These are phyloP conservation scores for Rhinatrema bivittatum DNA, from an alignment of 2,797 vertebrate species.

Conservation along the genomic window DNA sequence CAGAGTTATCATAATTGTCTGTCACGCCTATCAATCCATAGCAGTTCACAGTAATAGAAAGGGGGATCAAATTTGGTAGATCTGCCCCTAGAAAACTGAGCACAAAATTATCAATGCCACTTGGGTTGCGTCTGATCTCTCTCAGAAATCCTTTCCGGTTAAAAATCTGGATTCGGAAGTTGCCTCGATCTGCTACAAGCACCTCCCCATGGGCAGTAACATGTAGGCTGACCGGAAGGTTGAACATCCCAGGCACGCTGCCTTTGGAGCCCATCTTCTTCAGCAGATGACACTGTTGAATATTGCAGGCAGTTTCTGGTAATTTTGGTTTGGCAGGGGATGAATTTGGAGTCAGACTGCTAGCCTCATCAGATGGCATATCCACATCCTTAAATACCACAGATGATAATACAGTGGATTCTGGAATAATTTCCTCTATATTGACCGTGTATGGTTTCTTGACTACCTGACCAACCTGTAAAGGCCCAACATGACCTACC, in stretches of 20 bases:
- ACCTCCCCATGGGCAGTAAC: slow-evolving; percentile 84
- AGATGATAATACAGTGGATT: slow-evolving; percentile 22
- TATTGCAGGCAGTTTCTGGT: slow-evolving; percentile 41
- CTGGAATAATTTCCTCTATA: slow-evolving; percentile 57
- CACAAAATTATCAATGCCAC: slow-evolving; percentile 91
- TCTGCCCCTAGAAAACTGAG: slow-evolving; percentile 92
- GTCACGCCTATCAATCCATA: slow-evolving; percentile 90
- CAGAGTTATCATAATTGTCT: slow-evolving; percentile 92
- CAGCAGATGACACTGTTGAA: slow-evolving; percentile 82
- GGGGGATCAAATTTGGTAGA: slow-evolving; percentile 82
- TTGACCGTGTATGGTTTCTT: slow-evolving; percentile 75
- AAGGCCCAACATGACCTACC: slow-evolving; percentile 64
- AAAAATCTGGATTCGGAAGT: slow-evolving; percentile 91
- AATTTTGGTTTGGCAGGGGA: slow-evolving; percentile 68
- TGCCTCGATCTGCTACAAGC: slow-evolving; percentile 89
- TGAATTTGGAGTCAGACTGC: slow-evolving; percentile 34
- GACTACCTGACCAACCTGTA: slow-evolving; percentile 77
- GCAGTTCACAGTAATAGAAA: slow-evolving; percentile 88
- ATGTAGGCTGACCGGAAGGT: slow-evolving; percentile 85
- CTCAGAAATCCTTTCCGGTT: slow-evolving; percentile 91
- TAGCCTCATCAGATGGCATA: slow-evolving; percentile 59
- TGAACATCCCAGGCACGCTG: slow-evolving; percentile 85
- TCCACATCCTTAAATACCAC: slow-evolving; percentile 69
- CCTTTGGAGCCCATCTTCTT: slow-evolving; percentile 96
- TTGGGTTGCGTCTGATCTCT: slow-evolving; percentile 89